phyloP scores from a whole-genome alignment of 2,888 invertebrate species.

The Campoplex nolae region DNA sequence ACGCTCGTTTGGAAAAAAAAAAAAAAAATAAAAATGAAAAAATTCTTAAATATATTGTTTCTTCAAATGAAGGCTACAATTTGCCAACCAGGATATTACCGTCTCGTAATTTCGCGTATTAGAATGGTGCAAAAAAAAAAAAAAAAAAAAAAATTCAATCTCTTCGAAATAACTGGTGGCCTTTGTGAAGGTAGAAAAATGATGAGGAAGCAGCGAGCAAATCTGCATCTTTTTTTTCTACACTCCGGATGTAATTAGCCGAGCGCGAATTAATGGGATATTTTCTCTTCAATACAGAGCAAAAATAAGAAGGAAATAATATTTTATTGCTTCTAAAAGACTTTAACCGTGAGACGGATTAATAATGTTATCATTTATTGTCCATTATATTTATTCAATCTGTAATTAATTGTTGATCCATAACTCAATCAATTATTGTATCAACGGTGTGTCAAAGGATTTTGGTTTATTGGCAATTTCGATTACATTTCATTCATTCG shows the following conservation, averaged over 20 bases:
- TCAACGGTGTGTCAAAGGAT: background rate
- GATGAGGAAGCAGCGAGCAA: conserved; percentile 13
- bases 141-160: background rate
- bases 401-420: background rate
- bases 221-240: conserved; percentile 9
- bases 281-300: conserved; percentile 17
- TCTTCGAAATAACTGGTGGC: background rate
- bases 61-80: background rate
- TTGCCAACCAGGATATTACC: background rate
- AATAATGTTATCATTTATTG: background rate
- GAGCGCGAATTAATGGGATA: background rate
- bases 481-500: background rate
- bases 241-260: conserved; percentile 31
- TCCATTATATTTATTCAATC: background rate
- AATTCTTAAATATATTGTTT: background rate
- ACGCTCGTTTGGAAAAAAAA: background rate
- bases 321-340: background rate
- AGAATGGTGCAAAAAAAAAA: background rate
- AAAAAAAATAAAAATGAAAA: no score
- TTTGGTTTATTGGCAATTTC: background rate
- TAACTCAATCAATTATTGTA: background rate
- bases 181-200: conserved; percentile 20
- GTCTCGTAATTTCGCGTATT: background rate
- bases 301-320: background rate
- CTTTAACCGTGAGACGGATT: background rate